Evolutionary conservation across 2,113 vertebrate genomes (phyloP), one percentile per base, ranked within the genome.

Genomic region (Salvelinus namaycush): DNA sequence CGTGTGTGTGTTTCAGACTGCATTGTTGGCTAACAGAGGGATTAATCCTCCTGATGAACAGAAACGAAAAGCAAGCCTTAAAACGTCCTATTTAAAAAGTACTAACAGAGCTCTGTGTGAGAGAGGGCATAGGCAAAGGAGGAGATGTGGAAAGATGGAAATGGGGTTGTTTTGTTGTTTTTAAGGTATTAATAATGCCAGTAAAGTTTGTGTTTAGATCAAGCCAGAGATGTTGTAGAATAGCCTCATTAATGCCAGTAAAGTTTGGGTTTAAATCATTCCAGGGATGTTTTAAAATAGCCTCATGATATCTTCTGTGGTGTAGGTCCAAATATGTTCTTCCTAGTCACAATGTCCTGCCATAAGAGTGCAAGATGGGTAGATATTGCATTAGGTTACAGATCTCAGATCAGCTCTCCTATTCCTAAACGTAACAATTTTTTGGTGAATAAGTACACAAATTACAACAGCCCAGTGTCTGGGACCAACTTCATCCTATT

Each of bases 231-330:
- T 27, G 73, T 83, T 34, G 34, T 34, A 34, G 88, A 87, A 84
- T 88, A 91, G 83, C 26, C 48, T 48, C 5, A 48, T 48, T 87
- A 31, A 68, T 70, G 70, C 64, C 54, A 80, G 70, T 84, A 86
- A 81, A 87, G 81, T 76, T 57, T 0, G 4, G 67, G 76, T 75
- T 85, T 81, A 76, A 20, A 67, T 34, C n/a, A 67, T 76, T 80
- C 79, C 75, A 12, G 71, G 8, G n/a, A 72, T 29, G 73, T 83
- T 44, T 9, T 44, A 44, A 89, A 87, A 84, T 87, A 90, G 82
- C 26, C 39, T 68, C 79, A 76, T 81, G 84, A 87, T 89, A 88
- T 87, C 81, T 73, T 91, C 9, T 11, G 9, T 44, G 84, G 85
- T 75, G 79, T 57, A 57, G 39, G 9, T 44, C 2, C 39, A 44